Evolutionary conservation across 2,888 invertebrate genomes (phyloP), one percentile per base, ranked within the genome.

Genomic region (Petrolisthes cinctipes): DNA sequence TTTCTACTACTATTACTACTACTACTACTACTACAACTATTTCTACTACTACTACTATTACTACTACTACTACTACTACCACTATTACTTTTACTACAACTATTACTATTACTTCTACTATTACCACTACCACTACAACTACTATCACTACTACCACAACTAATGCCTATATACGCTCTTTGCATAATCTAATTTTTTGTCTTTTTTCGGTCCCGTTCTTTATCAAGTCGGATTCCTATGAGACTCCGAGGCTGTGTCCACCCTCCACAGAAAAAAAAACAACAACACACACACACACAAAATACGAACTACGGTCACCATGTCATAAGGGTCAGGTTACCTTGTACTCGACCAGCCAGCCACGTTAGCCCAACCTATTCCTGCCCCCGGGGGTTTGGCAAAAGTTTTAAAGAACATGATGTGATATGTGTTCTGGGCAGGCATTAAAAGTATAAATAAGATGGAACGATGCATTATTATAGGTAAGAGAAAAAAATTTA

Each of bases 381-480:
- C 71, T 71, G 71, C 1, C 20, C 71, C 71, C 6, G 71, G 37
- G 37, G 37, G 17, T 71, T 20, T n/a, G 4, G 20, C 71, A 71
- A 4, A n/a, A n/a, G 6, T 37, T 37, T 37, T 37, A 1, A 37
- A 37, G 37, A 37, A 37, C 37, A 37, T 37, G 37, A 37, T 37
- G 37, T 37, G 37, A 37, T 37, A 37, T 37, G 56, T 53, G 53
- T 20, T 54, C 78, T 17, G 54, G 76, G 54, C 78, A 79, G 78
- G 78, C 78, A 79, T 53, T 79, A 79, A 54, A 79, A 56, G 78
- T 56, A 79, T 53, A 54, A 5, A 5, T 14, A 17, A 68, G n/a
- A 17, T 17, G 17, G 14, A 68, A 68, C n/a, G 68, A 68, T 37
- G 37, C n/a, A 68, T 17, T 68, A n/a, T n/a, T 73, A 73, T 23